Percentiles rank a stretch among this genome's conserved stretches.
Evolutionary conservation across 1,140 invertebrate genomes (phyloP).

Genomic region (Helicoverpa zea): DNA sequence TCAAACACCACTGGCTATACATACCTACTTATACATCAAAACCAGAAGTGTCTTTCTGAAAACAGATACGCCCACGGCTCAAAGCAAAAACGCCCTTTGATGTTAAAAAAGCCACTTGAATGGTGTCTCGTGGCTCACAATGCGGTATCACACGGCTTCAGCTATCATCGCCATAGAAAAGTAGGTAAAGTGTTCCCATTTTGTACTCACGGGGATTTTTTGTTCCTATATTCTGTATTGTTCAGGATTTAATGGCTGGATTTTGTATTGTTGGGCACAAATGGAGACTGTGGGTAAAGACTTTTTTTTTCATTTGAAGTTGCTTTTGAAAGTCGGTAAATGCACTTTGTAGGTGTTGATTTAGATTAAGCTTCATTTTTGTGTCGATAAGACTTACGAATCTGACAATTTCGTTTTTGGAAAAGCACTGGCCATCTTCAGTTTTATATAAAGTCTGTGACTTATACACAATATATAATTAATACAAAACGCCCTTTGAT

Average conservation of each 20-base stretch:
- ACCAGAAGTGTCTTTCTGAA: slow-evolving; percentile 42
- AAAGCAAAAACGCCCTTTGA: slow-evolving; percentile 54
- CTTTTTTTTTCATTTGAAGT: slow-evolving; percentile 6
- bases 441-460: too few species aligned
- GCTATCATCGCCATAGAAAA: slow-evolving; percentile 43
- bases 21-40: slow-evolving; percentile 5
- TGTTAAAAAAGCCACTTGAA: slow-evolving; percentile 58
- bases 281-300: slow-evolving; percentile 10
- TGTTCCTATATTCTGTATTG: slow-evolving; percentile 35
- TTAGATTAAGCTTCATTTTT: too few species aligned
- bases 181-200: slow-evolving; percentile 51
- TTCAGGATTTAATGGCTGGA: slow-evolving; percentile 34
- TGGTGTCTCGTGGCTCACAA: slow-evolving; percentile 47
- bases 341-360: too few species aligned
- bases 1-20: neutral
- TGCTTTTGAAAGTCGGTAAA: neutral
- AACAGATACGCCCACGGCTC: slow-evolving; percentile 38
- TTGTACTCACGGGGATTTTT: slow-evolving; percentile 43
- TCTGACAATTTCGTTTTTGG: too few species aligned
- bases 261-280: slow-evolving; percentile 42
- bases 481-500: too few species aligned
- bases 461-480: too few species aligned
- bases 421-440: too few species aligned
- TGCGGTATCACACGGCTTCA: slow-evolving; percentile 46
- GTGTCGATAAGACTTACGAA: too few species aligned